Conservation (phyloP, 2,888 invertebrate genomes). For the Phalera bucephala region DNA sequence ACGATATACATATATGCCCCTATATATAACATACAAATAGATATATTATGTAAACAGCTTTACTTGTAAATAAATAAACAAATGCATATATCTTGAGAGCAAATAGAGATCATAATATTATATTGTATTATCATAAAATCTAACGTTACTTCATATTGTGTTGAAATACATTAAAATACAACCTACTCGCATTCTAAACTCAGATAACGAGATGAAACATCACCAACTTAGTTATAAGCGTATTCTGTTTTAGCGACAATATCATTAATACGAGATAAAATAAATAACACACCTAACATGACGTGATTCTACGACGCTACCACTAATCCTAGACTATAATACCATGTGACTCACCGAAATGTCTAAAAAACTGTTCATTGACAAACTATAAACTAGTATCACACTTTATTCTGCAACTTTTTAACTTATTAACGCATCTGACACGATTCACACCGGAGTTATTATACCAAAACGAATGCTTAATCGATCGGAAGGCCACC, state of each 20-base stretch:
- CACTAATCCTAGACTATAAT: slow-evolving; percentile 20
- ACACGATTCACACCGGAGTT: slow-evolving; percentile 34
- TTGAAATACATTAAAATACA: slow-evolving; percentile 26
- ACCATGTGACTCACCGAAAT: slow-evolving; percentile 28
- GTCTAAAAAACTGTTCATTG: slow-evolving; percentile 30
- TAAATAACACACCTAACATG: slow-evolving; percentile 36
- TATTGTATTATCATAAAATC: slow-evolving; percentile 32
- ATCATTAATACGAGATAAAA: slow-evolving; percentile 31
- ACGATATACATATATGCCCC: neutral
- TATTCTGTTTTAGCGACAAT: slow-evolving; percentile 49
- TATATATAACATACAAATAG: slow-evolving; percentile 18
- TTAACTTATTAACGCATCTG: slow-evolving; percentile 19
- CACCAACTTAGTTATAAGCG: slow-evolving; percentile 51
- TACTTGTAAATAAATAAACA: slow-evolving; percentile 27
- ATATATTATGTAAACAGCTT: slow-evolving; percentile 22
- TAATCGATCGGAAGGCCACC: slow-evolving; percentile 47
- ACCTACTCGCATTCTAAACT: slow-evolving; percentile 25
- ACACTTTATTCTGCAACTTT: slow-evolving; percentile 60
- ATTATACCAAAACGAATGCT: slow-evolving; percentile 36
- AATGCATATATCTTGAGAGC: slow-evolving; percentile 48
- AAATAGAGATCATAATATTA: slow-evolving; percentile 52
- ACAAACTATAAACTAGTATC: slow-evolving; percentile 68
- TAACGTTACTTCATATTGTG: slow-evolving; percentile 21
- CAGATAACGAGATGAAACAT: slow-evolving; percentile 30
- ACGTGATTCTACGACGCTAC: slow-evolving; percentile 24